Evolutionary conservation across 2,797 vertebrate genomes (phyloP).

Genomic region (Masticophis lateralis): DNA sequence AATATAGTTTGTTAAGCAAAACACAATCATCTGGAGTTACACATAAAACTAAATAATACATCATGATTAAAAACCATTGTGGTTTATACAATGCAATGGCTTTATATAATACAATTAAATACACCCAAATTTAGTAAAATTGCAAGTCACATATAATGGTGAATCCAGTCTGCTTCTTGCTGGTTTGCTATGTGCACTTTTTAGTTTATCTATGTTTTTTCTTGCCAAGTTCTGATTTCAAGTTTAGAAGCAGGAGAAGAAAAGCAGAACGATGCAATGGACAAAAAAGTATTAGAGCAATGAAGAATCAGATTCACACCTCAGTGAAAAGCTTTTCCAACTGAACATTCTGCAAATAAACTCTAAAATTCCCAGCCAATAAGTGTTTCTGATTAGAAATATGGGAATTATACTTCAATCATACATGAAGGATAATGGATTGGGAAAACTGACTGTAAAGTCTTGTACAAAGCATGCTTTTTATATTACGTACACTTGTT

Average conservation of each 20-base stretch:
- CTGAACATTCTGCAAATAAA: background rate
- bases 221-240: background rate
- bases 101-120: background rate
- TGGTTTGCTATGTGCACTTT: background rate
- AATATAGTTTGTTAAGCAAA: background rate
- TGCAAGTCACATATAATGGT: background rate
- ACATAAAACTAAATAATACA: background rate
- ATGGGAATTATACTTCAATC: background rate
- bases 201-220: background rate
- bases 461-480: background rate
- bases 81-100: background rate
- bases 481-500: background rate
- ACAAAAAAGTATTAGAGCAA: background rate
- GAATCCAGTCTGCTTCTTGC: background rate
- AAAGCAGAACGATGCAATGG: background rate
- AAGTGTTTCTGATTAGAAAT: background rate
- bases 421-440: background rate
- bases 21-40: background rate
- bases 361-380: background rate
- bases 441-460: background rate
- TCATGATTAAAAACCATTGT: background rate
- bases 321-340: background rate
- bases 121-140: background rate
- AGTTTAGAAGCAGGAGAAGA: background rate
- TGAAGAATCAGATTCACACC: background rate